Evolutionary conservation across 2,797 vertebrate genomes (phyloP), one percentile per base, ranked within the genome.

Genomic region (Pipistrellus nathusii): DNA sequence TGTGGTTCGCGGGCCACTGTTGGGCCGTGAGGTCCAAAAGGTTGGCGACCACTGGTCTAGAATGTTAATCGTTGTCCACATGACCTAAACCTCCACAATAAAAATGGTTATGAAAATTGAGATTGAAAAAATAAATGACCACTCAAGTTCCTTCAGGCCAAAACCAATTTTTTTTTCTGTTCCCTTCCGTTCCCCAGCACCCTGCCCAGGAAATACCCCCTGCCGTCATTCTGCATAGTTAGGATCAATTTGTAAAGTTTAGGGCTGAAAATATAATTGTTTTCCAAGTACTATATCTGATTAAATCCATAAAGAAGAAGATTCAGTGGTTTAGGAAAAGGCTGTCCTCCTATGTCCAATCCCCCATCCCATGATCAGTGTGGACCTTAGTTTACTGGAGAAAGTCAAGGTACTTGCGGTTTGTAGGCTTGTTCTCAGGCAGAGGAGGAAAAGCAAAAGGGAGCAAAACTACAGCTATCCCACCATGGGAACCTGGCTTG

Each of bases 81-180:
- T 68, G 15, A 78, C 8, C 76, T 71, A 85, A 77, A 57, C 25
- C 53, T 91, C 21, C 25, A 91, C 25, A 62, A 38, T 53, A 93
- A 94, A 96, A 87, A 55, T 89, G 15, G 80, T 86, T 75, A 84
- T 87, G 75, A 91, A 92, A 94, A 72, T 55, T 20, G 53, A 27
- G 17, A 88, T 77, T 89, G 8, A 41, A 48, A 17, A 73, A 84
- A 44, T 53, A 48, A 25, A 38, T 6, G 48, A 44, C 66, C 44
- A 69, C n/a, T 85, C 46, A 66, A 32, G 23, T 85, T 96, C 71
- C 14, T 93, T 57, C 17, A 76, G 30, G 41, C 80, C 30, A 84
- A 89, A 91, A 62, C 15, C 32, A 62, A 1, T 44, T 66, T 59
- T 44, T n/a, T 59, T 71, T 78, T n/a, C 69, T 64, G 27, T 76